Base-by-base conservation (phyloP, 2,113 vertebrate genomes). In the Xiphias gladius region DNA sequence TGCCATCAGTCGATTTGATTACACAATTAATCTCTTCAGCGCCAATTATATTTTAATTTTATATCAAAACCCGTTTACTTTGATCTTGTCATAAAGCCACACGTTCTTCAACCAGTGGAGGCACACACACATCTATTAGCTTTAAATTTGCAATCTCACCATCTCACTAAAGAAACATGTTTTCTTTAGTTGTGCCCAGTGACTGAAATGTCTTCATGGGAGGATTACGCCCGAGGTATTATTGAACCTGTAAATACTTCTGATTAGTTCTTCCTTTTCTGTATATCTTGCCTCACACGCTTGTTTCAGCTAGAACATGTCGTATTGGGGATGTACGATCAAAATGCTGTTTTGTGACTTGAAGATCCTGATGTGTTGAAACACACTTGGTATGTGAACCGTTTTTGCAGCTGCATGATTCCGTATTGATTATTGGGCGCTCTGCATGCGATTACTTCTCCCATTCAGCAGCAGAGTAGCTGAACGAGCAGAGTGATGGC, bases 401-500 rank as follows among this genome's bases (percentile, higher is more conserved):
- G 11, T 71, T 66, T 46, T 2, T 54, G 39, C 65, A 48, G 80
- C 64, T 69, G 62, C 1, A 1, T 10, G 69, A 65, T 50, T 54
- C 52, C 37, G 32, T 32, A 46, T 81, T 58, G 82, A 85, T 75
- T 64, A 48, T 52, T 4, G 62, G 52, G 11, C 52, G 20, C 2
- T 48, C 12, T 2, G 43, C 35, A 26, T 24, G 70, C 22, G 50
- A 79, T 68, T 0, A 24, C 26, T 39, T 54, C 3, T 81, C 55
- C 30, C 22, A n/a, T 20, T 46, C n/a, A 32, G 62, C 67, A 0
- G 0, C 73, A 52, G 85, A 67, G 61, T 8, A 48, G 65, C 82
- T 4, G 35, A 68, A 62, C 30, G 2, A 0, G 16, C 83, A 59
- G 32, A 39, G 68, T 24, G 46, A 61, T 2, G 22, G 32, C 30